Base-by-base conservation (phyloP, 2,888 invertebrate species). In the Clivina fossor region DNA sequence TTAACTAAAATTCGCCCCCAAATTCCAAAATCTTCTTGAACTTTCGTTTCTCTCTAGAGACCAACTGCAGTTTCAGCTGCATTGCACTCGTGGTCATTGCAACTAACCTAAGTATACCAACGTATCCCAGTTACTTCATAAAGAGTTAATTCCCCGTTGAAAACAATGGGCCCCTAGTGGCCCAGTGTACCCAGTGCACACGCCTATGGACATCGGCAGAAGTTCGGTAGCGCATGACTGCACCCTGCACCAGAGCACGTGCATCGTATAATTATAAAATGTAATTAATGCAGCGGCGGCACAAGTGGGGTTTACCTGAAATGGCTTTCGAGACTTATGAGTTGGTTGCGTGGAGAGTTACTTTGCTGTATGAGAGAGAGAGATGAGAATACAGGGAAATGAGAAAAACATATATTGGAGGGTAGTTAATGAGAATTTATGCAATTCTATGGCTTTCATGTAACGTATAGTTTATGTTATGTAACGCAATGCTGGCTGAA, bases 181-280 rank as follows among this genome's bases (percentile, higher is more conserved):
- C n/a, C n/a, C n/a, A n/a, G n/a, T n/a, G n/a, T n/a, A n/a, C n/a
- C n/a, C n/a, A n/a, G n/a, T 13, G 26, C 30, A 13, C 30, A 30
- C 18, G 11, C 40, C 19, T 8, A n/a, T 19, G 19, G 2, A 7
- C 11, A 7, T 16, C 32, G 11, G n/a, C 18, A 19, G 19, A 18
- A 30, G 9, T 40, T n/a, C 18, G 13, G 15, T n/a, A 3, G 18
- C 20, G 19, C 40, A n/a, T 19, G 11, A 18, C 19, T 40, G 40
- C 11, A 40, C 19, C 3, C 40, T 11, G 19, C 40, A 18, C 18
- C 19, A 11, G n/a, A 8, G 11, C 19, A 40, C 40, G 32, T 32
- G 32, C 16, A 18, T 18, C 16, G 16, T 40, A 40, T 40, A 40
- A 40, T 40, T 40, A 40, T 40, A 40, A 40, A 40, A 40, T 40